phyloP scores from a whole-genome alignment of 2,113 vertebrate species.

The Solea senegalensis region DNA sequence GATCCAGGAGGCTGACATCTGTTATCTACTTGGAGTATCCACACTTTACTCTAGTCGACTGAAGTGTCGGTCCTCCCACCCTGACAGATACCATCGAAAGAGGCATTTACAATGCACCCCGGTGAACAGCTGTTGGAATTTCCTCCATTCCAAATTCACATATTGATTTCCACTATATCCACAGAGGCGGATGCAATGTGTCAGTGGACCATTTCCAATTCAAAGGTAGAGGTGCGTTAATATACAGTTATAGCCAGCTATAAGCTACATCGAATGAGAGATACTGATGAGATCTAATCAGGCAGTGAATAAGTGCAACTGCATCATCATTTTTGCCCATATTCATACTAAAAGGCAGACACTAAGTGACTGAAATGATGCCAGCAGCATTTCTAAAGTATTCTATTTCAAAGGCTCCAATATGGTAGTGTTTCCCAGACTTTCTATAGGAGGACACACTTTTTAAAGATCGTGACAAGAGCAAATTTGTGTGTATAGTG shows the following conservation, averaged over 20 bases:
- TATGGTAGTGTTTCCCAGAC: too few relatives aligned
- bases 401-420: too few relatives aligned
- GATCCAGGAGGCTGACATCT: conserved; percentile 45
- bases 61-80: conserved; percentile 13
- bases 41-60: conserved; percentile 35
- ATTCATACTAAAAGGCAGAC: too few relatives aligned
- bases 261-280: neutral
- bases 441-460: too few relatives aligned
- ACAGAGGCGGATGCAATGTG: neutral
- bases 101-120: conserved; percentile 9
- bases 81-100: conserved; percentile 23
- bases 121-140: neutral
- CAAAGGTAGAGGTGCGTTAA: neutral
- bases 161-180: neutral
- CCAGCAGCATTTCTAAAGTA: too few relatives aligned
- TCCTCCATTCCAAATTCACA: neutral
- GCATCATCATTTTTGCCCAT: too few relatives aligned
- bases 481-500: too few relatives aligned
- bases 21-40: conserved; percentile 40
- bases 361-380: too few relatives aligned
- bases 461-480: too few relatives aligned
- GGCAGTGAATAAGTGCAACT: too few relatives aligned
- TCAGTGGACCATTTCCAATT: neutral
- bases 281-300: too few relatives aligned
- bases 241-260: too few relatives aligned